phyloP scores from a whole-genome alignment of 2,113 vertebrate species.

The Taurulus bubalis region DNA sequence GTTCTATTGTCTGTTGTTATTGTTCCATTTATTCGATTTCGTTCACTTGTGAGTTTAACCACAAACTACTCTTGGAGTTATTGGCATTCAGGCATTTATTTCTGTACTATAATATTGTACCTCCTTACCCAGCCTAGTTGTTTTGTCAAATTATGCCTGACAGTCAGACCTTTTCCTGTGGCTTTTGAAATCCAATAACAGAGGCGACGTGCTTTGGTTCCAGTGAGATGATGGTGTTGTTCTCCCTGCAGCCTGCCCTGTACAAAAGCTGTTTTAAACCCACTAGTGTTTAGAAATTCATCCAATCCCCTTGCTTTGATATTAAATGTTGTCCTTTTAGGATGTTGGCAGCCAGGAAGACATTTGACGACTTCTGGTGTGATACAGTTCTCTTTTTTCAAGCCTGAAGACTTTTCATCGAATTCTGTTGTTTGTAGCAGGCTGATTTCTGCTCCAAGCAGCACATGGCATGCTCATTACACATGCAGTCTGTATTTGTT shows the following conservation, averaged over 20 bases:
- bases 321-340: slow-evolving; percentile 18
- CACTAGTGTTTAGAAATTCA: neutral
- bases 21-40: slow-evolving; percentile 17
- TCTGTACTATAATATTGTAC: slow-evolving; percentile 14
- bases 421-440: slow-evolving; percentile 15
- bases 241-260: neutral
- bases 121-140: slow-evolving; percentile 1
- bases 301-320: neutral
- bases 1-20: slow-evolving; percentile 18
- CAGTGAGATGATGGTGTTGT: slow-evolving; percentile 18
- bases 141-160: slow-evolving; percentile 39
- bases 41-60: slow-evolving; percentile 11
- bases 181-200: slow-evolving; percentile 49
- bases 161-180: slow-evolving; percentile 27
- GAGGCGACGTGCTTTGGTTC: slow-evolving; percentile 14
- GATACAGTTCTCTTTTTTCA: neutral
- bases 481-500: slow-evolving; percentile 3
- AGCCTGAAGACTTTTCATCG: neutral
- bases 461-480: neutral
- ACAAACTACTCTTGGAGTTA: slow-evolving; percentile 18
- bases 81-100: slow-evolving; percentile 10
- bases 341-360: slow-evolving; percentile 11
- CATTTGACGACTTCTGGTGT: neutral
- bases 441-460: neutral
- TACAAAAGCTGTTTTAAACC: slow-evolving; percentile 10